A percentile compares a stretch with the other conserved stretches of the same genome.
phyloP scores from a whole-genome alignment of 1,140 invertebrate genomes.

The Hestina assimilis region DNA sequence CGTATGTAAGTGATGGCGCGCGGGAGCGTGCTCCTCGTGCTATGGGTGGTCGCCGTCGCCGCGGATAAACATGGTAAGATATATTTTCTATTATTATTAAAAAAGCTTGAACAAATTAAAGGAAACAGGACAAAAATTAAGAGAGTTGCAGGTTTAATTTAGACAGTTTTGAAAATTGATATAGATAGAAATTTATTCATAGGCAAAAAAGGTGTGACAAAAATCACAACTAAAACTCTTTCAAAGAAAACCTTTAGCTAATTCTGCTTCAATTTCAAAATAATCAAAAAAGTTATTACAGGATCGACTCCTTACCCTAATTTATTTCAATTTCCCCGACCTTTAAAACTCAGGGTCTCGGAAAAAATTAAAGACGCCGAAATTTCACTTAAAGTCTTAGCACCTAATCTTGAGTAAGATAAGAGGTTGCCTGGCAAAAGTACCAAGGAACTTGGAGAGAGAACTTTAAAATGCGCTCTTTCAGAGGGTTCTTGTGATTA shows the following conservation, averaged over 20 bases:
- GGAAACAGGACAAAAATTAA: slow-evolving; percentile 11
- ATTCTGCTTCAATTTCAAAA: too few species aligned
- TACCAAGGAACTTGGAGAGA: slow-evolving; percentile 44
- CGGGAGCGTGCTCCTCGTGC: slow-evolving; percentile 61
- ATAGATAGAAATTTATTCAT: too few species aligned
- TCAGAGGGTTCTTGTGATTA: background rate
- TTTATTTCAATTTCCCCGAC: background rate
- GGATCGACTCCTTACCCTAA: background rate
- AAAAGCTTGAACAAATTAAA: background rate
- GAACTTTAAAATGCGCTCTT: slow-evolving; percentile 18
- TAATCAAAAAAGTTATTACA: background rate
- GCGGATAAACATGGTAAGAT: slow-evolving; percentile 67
- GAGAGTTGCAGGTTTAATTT: too few species aligned
- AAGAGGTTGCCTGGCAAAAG: slow-evolving; percentile 35
- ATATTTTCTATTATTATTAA: background rate
- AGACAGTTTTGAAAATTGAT: too few species aligned
- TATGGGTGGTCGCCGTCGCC: slow-evolving; percentile 66
- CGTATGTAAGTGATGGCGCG: slow-evolving; percentile 62
- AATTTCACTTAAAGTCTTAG: slow-evolving; percentile 48
- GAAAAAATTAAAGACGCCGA: slow-evolving; percentile 38
- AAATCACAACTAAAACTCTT: too few species aligned
- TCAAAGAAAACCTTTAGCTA: too few species aligned
- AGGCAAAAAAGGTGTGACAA: too few species aligned
- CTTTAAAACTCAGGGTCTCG: background rate
- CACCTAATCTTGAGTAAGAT: slow-evolving; percentile 65